A percentile compares a stretch with the other conserved stretches of the same genome.
These are phyloP conservation scores for Champsocephalus esox DNA, from an alignment of 2,797 vertebrate genomes.

Conservation along the genomic window DNA sequence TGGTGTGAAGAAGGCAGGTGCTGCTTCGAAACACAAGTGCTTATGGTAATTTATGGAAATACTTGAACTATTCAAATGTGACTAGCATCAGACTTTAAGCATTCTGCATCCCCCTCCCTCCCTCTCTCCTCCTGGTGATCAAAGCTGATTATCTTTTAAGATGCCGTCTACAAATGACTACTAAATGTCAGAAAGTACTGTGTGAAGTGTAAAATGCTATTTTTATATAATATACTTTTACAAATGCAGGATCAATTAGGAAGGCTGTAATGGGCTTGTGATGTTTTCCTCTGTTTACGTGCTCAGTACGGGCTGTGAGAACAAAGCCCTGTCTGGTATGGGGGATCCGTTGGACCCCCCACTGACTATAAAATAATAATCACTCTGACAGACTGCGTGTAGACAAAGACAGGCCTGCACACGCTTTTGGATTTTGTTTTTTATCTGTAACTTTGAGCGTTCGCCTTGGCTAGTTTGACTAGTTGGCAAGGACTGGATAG, in stretches of 20 bases:
- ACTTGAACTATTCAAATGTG: conserved; percentile 43
- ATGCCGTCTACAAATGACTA: conserved; percentile 13
- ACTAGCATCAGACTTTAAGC: conserved; percentile 10
- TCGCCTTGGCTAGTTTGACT: conserved; percentile 4
- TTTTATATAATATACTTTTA: neutral
- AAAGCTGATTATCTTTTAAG: conserved; percentile 33
- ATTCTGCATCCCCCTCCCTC: neutral
- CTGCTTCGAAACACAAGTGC: neutral
- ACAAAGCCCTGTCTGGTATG: conserved; percentile 74
- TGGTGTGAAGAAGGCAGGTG: conserved; percentile 2
- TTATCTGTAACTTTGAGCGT: conserved; percentile 28
- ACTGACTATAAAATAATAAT: conserved; percentile 71
- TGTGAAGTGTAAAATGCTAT: neutral
- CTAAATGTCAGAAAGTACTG: neutral
- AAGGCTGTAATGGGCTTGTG: neutral
- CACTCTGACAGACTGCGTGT: conserved; percentile 38
- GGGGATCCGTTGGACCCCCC: conserved; percentile 74
- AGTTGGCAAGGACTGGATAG: neutral
- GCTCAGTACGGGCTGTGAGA: conserved; percentile 34
- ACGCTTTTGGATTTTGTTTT: conserved; percentile 40
- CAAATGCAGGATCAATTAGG: neutral
- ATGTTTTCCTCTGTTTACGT: conserved; percentile 31
- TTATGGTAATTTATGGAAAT: conserved; percentile 57
- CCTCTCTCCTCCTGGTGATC: conserved; percentile 1
- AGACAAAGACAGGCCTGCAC: conserved; percentile 63